phyloP scores from a whole-genome alignment of 2,797 vertebrate genomes.

The Halcyon leucocephala region DNA sequence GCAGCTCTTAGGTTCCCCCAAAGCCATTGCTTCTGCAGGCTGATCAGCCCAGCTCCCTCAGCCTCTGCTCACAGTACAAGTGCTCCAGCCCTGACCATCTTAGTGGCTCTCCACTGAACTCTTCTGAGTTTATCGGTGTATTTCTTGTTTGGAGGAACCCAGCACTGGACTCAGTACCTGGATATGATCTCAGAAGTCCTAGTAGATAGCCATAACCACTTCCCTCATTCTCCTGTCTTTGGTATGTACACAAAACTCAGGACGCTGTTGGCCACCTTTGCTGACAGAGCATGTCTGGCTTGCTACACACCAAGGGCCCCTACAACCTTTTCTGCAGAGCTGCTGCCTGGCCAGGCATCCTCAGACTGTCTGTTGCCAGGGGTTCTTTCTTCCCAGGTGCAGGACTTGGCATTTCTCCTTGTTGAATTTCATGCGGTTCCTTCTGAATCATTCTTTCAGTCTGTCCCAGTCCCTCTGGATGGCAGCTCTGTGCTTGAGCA shows the following conservation, averaged over 20 bases:
- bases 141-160: background rate
- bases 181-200: no score
- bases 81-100: background rate
- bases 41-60: no score
- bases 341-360: background rate
- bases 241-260: background rate
- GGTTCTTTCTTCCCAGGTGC: background rate
- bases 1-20: background rate
- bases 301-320: background rate
- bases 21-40: no score
- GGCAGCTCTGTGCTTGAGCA: no score
- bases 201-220: background rate
- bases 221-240: background rate
- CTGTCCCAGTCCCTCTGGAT: no score
- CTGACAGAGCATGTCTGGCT: background rate
- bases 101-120: background rate
- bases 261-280: background rate
- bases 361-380: background rate
- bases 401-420: background rate
- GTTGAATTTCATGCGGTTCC: no score
- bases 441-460: no score
- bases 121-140: background rate
- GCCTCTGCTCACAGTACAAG: no score
- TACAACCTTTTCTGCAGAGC: background rate
- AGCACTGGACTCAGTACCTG: background rate